Conservation (phyloP, 2,113 vertebrate genomes). For the Xenopus laevis region DNA sequence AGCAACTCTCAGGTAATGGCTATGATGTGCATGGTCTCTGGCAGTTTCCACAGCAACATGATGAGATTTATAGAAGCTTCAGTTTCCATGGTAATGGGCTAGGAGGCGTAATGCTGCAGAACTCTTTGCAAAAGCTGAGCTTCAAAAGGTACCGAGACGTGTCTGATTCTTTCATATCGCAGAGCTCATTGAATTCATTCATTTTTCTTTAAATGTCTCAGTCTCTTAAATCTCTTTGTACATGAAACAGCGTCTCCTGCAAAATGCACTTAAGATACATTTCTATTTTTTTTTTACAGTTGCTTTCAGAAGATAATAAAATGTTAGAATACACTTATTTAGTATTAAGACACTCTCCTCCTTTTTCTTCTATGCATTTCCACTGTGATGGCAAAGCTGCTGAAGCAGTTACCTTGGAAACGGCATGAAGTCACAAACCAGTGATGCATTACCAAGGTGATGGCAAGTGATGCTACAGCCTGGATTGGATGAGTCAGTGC, state of each 20-base stretch:
- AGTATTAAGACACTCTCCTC: too few species aligned
- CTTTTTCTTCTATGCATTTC: too few species aligned
- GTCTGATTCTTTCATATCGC: slow-evolving; percentile 26
- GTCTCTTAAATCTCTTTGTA: too few species aligned
- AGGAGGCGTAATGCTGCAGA: slow-evolving; percentile 1
- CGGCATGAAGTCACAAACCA: slow-evolving; percentile 52
- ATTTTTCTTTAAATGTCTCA: too few species aligned
- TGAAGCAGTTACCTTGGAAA: slow-evolving; percentile 54
- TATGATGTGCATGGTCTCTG: slow-evolving; percentile 4
- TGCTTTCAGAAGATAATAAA: too few species aligned
- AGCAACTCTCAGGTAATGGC: slow-evolving; percentile 19
- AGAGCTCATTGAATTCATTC: background rate
- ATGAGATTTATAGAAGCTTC: slow-evolving; percentile 38
- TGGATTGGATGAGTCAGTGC: background rate
- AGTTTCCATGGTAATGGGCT: slow-evolving; percentile 31
- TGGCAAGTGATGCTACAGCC: background rate
- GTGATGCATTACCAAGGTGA: background rate
- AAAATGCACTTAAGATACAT: too few species aligned
- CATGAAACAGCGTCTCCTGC: too few species aligned
- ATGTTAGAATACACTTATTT: too few species aligned
- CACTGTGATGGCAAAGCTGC: slow-evolving; percentile 13
- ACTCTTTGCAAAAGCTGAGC: background rate
- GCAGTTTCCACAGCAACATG: slow-evolving; percentile 33
- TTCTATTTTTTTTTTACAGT: too few species aligned
- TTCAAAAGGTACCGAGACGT: background rate